Evolutionary conservation across 2,797 vertebrate species (phyloP).

Genomic region (Bufotes viridis): DNA sequence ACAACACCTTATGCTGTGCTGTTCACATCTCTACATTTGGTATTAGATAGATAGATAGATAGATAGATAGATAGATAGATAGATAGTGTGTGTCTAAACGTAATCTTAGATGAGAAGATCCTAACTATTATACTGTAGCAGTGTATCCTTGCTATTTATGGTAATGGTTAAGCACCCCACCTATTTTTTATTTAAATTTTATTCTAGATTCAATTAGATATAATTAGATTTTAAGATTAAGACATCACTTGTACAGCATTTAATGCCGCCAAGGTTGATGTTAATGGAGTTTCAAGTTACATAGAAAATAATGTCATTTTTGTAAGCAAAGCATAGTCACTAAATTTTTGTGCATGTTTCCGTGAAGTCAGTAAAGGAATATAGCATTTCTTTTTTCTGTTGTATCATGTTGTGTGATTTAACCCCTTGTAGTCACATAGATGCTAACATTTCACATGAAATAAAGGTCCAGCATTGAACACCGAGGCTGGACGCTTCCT

Average conservation of each 20-base stretch:
- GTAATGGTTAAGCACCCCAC: background rate
- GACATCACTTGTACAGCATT: background rate
- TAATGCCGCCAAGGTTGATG: background rate
- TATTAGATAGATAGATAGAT: no score
- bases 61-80: no score
- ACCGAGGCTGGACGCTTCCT: no score
- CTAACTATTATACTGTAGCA: background rate
- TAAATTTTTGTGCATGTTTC: no score
- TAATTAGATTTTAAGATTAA: background rate
- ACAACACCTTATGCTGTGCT: no score
- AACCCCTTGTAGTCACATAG: no score
- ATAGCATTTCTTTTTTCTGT: no score
- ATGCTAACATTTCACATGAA: background rate
- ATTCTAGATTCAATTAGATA: background rate
- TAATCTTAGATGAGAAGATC: background rate
- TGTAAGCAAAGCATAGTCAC: background rate
- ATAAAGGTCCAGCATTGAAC: background rate
- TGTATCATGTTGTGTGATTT: no score
- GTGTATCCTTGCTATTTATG: background rate
- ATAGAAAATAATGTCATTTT: background rate
- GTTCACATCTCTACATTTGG: no score
- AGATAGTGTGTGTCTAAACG: no score
- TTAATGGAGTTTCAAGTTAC: background rate
- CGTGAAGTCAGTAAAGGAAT: no score
- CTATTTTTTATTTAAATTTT: background rate